Percentiles rank a stretch among this genome's conserved stretches.
Conservation (phyloP, 2,888 invertebrate genomes). For the Leuctra nigra region DNA sequence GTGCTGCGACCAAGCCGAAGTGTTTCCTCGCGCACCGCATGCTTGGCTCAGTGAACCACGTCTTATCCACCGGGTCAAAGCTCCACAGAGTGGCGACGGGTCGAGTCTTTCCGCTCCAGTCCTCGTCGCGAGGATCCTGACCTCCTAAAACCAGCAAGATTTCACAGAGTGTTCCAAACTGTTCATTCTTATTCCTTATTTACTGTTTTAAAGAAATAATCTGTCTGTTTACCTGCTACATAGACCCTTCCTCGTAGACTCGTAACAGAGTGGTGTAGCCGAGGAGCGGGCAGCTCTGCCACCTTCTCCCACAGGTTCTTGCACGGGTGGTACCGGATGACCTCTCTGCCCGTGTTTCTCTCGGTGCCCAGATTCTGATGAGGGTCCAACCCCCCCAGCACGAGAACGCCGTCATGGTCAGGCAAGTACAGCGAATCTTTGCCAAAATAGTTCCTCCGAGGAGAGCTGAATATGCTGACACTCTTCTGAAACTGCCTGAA, state of each 20-base stretch:
- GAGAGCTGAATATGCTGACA: constrained; percentile 25
- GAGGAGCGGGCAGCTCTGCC: constrained; percentile 59
- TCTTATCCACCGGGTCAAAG: constrained; percentile 54
- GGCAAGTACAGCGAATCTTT: constrained; percentile 50
- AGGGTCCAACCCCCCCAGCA: constrained; percentile 64
- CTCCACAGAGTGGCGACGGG: constrained; percentile 61
- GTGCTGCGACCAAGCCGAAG: constrained; percentile 60
- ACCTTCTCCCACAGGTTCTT: constrained; percentile 59
- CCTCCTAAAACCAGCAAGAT: constrained; percentile 47
- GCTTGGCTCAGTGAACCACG: constrained; percentile 57
- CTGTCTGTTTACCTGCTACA: constrained; percentile 49
- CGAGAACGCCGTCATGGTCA: constrained; percentile 54
- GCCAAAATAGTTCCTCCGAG: constrained; percentile 42
- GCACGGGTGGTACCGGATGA: constrained; percentile 46
- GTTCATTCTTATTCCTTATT: not conserved
- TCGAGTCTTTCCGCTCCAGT: constrained; percentile 47
- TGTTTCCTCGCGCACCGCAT: constrained; percentile 56
- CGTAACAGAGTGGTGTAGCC: constrained; percentile 61
- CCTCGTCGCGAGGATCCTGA: constrained; percentile 55
- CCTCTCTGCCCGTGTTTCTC: constrained; percentile 55
- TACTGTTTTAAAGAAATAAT: not conserved
- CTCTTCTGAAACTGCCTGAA: not conserved
- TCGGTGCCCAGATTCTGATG: constrained; percentile 49
- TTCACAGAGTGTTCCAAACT: too few relatives aligned
- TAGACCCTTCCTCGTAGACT: constrained; percentile 58